Percentiles rank a stretch among this genome's conserved stretches.
Evolutionary conservation across 92 coral and sea anemone species (phyloP).

Genomic region (Galaxea fascicularis): DNA sequence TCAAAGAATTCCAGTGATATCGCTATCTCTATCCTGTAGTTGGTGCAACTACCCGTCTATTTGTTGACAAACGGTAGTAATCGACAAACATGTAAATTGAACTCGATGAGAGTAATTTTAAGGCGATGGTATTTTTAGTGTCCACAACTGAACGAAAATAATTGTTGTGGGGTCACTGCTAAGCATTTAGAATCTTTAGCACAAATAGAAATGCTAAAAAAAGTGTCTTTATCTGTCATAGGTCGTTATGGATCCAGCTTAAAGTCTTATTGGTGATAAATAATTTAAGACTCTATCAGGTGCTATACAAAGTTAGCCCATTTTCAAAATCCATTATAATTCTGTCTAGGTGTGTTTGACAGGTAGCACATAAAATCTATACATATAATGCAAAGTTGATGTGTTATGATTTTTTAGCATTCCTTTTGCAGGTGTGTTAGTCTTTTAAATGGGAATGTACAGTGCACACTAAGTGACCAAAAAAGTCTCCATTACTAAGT

Average conservation of each 20-base stretch:
- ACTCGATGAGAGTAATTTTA: constrained; percentile 35
- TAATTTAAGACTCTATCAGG: background rate
- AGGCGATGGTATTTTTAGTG: constrained; percentile 12
- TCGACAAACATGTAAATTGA: constrained; percentile 29
- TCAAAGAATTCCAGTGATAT: constrained; percentile 1
- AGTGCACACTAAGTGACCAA: background rate
- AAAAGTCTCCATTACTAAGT: background rate
- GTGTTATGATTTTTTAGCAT: background rate
- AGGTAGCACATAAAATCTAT: background rate
- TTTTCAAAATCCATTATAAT: no score
- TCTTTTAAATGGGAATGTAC: no score
- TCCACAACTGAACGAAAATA: constrained; percentile 8
- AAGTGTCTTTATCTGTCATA: background rate
- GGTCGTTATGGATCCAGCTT: background rate
- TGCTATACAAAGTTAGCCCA: background rate
- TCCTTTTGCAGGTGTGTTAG: background rate
- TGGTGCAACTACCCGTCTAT: background rate
- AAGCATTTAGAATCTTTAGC: background rate
- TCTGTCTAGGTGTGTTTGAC: background rate
- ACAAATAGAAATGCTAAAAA: background rate
- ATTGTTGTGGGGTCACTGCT: constrained; percentile 11
- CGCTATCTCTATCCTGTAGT: background rate
- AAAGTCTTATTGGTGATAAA: background rate
- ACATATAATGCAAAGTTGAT: background rate
- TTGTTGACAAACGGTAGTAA: constrained; percentile 39